Percentiles rank a stretch among this genome's conserved stretches.
Evolutionary conservation across 2,888 invertebrate genomes (phyloP).

Genomic region (Hirudinaria manillensis): DNA sequence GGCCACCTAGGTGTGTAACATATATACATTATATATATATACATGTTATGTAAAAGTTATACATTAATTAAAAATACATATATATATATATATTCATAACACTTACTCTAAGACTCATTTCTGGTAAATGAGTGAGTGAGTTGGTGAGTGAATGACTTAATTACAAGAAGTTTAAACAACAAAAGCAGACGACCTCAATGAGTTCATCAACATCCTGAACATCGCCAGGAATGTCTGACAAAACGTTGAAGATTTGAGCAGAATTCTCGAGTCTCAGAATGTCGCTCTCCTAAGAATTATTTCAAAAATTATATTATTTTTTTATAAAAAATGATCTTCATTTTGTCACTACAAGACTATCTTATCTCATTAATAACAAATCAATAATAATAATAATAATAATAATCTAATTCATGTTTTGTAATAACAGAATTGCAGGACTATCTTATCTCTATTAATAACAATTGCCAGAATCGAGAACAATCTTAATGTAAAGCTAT

Average conservation of each 20-base stretch:
- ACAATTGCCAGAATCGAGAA: neutral
- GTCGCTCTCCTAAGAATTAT: conserved; percentile 62
- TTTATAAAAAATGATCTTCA: no score
- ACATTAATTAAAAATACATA: neutral
- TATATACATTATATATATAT: no score
- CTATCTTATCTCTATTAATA: neutral
- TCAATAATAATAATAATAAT: no score
- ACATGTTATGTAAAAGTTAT: neutral
- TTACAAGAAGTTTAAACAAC: no score
- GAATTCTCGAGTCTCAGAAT: conserved; percentile 83
- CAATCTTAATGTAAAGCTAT: no score
- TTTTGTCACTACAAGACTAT: no score
- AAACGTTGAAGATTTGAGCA: conserved; percentile 92
- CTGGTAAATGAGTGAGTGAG: no score
- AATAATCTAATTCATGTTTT: no score
- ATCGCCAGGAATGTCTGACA: conserved; percentile 85
- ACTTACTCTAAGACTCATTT: no score
- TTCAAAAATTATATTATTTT: neutral
- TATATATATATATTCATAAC: no score
- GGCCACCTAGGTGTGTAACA: conserved; percentile 57
- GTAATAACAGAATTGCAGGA: neutral
- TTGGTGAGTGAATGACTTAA: no score
- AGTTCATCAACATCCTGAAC: conserved; percentile 84
- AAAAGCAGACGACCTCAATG: no score
- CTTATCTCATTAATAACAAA: neutral